phyloP scores from a whole-genome alignment of 1,140 invertebrate genomes.

The Drosophila insularis region DNA sequence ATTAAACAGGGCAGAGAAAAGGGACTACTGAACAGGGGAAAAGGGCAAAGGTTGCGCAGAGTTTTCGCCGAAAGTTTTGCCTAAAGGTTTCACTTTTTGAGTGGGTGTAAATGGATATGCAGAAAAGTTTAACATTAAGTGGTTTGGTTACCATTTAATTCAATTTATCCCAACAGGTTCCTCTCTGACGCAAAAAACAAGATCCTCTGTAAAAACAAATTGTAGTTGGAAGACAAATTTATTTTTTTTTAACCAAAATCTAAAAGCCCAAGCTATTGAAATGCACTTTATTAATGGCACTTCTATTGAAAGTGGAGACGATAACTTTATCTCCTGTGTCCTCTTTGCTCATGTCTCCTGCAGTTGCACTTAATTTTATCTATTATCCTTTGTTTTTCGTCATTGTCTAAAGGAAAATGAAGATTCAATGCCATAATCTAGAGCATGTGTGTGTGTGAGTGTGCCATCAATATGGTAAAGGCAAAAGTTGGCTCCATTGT shows the following conservation, averaged over 20 bases:
- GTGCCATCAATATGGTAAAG: slow-evolving; percentile 46
- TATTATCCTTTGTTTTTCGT: slow-evolving; percentile 72
- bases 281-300: slow-evolving; percentile 74
- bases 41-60: neutral
- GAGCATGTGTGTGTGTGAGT: slow-evolving; percentile 18
- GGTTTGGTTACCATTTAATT: slow-evolving; percentile 13
- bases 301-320: slow-evolving; percentile 20
- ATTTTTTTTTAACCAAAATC: no score
- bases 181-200: slow-evolving; percentile 6
- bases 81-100: slow-evolving; percentile 2
- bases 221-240: neutral
- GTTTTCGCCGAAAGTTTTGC: neutral
- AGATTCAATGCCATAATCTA: slow-evolving; percentile 73
- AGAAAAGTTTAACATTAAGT: slow-evolving; percentile 1
- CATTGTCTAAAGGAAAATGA: slow-evolving; percentile 77
- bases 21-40: neutral
- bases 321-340: slow-evolving; percentile 27
- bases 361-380: slow-evolving; percentile 80
- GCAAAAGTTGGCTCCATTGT: slow-evolving; percentile 46
- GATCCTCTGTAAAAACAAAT: neutral
- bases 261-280: slow-evolving; percentile 55
- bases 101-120: slow-evolving; percentile 3
- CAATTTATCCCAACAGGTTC: slow-evolving; percentile 18
- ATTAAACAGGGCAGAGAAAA: neutral
- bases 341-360: slow-evolving; percentile 54